Evolutionary conservation across 2,888 invertebrate genomes (phyloP), one percentile per base, ranked within the genome.

Genomic region (Boloria selene): DNA sequence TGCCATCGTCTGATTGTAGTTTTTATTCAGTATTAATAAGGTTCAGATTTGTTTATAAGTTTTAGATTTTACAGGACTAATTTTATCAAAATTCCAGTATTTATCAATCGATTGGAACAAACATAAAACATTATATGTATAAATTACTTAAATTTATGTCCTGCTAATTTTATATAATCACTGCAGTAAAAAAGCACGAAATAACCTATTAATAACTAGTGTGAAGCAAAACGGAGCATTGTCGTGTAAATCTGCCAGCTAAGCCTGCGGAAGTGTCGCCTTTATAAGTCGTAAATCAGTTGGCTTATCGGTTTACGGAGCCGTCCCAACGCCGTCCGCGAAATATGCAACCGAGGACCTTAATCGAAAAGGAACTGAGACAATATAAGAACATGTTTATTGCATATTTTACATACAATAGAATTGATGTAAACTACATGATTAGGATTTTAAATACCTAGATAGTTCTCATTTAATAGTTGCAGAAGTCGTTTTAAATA

Each of bases 241-340:
- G 68, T 70, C 64, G 72, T 64, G 63, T 67, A 67, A 85, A 85
- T 83, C 85, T 81, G 78, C 73, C 76, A 75, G 71, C 74, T 79
- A 77, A 83, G 80, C 81, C 79, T 80, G 84, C 84, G 86, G 87
- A 88, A 88, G 83, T 86, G 82, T 84, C 82, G 82, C 83, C 82
- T 85, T 88, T 85, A 85, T 85, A 85, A 82, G 80, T 82, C 85
- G 84, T 89, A 89, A 89, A 89, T 89, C 88, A 88, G 81, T 73
- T 70, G 78, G 86, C 86, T 89, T 89, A 89, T 88, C 89, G 84
- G 81, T 80, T 79, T 78, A 80, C 79, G 79, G 82, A 81, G 79
- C 82, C 74, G 77, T 74, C 77, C 77, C 75, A 74, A 72, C 74
- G 73, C 76, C 77, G 79, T 75, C 80, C 82, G 77, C 82, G 76